These are phyloP conservation scores for Dicerorhinus sumatrensis DNA, from an alignment of 2,113 vertebrate genomes.

Conservation along the genomic window DNA sequence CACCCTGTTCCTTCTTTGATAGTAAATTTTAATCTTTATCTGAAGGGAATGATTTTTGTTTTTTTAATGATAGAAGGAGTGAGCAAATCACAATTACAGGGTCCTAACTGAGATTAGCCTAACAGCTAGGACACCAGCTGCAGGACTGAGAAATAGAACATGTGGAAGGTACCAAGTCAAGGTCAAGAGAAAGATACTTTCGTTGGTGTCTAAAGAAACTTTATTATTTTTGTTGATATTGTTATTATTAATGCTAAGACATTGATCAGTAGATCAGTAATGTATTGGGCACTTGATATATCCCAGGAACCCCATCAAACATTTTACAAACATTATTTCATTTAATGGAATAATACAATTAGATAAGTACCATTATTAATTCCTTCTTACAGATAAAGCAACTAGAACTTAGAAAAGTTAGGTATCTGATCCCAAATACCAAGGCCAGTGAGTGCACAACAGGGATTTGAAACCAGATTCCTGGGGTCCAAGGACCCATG, in stretches of 20 bases:
- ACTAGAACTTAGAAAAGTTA: background rate
- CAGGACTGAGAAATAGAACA: background rate
- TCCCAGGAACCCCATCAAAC: background rate
- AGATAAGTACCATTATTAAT: background rate
- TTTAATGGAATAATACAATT: background rate
- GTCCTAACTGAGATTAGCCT: background rate
- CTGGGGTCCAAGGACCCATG: background rate
- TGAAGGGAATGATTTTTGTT: background rate
- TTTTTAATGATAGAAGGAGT: background rate
- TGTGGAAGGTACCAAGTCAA: background rate
- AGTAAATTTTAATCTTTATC: conserved; percentile 8
- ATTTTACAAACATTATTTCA: conserved; percentile 20
- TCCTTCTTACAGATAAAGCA: background rate
- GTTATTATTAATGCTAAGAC: background rate
- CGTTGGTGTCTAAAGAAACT: background rate
- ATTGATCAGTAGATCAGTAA: background rate
- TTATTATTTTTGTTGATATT: background rate
- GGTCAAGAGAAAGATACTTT: background rate
- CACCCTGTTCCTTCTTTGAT: background rate
- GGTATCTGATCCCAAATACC: background rate
- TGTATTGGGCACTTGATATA: background rate
- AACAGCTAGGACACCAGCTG: background rate
- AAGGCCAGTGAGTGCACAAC: background rate
- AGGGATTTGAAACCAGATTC: background rate
- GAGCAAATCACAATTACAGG: background rate